Base-by-base conservation (phyloP, 2,888 invertebrate genomes). In the Azorinus chamasolen region DNA sequence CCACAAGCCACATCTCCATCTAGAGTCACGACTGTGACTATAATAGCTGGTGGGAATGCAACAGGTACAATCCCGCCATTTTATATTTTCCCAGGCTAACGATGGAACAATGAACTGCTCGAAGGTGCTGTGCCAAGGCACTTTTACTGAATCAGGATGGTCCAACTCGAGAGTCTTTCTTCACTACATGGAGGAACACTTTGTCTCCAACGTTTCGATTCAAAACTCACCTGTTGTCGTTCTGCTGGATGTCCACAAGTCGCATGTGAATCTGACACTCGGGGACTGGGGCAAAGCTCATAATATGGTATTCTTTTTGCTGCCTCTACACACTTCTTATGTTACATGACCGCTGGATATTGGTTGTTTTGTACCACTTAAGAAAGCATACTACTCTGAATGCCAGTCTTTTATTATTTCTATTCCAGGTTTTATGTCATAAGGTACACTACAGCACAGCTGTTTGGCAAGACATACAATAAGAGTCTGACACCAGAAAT, bases 261-360 rank as follows among this genome's bases (percentile, higher is more conserved):
- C 69, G 20, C 73, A 70, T 46, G 39, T 69, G 0, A 69, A 64
- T n/a, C 50, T 65, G 8, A 62, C 57, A 27, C 46, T 74, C 5
- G 22, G 8, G 6, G 63, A 68, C 37, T 68, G 66, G 64, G 59
- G 62, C 10, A 32, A 59, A n/a, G n/a, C n/a, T n/a, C n/a, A n/a
- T 70, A 68, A 71, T 57, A 62, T 68, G 6, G 71, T 62, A 4
- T 62, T 53, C 41, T 77, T 68, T 66, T 66, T 71, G 5, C 71
- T 51, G 14, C 32, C 66, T 2, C 72, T 68, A 41, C 16, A 1
- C 63, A 75, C 55, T 46, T 64, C 46, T 50, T 32, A n/a, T n/a
- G n/a, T 20, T 64, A 68, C n/a, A n/a, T n/a, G n/a, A n/a, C n/a
- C n/a, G 25, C n/a, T n/a, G n/a, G n/a, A n/a, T n/a, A n/a, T n/a